Percentiles rank a stretch among this genome's conserved stretches.
These are phyloP conservation scores for Circaetus cinerascens DNA, from an alignment of 2,113 vertebrate species.

Conservation along the genomic window DNA sequence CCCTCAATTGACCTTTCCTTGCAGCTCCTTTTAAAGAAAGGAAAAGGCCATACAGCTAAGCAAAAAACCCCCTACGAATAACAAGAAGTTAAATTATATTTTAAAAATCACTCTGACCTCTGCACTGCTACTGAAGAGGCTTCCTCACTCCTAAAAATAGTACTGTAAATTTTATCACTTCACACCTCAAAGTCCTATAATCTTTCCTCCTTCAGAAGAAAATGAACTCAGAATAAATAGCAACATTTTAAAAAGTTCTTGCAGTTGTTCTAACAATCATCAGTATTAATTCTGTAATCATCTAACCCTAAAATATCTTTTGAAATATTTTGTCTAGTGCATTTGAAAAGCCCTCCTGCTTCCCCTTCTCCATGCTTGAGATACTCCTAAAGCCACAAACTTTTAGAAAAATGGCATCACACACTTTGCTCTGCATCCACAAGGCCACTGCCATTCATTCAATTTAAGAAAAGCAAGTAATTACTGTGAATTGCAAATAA, in stretches of 20 bases:
- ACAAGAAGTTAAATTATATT: neutral
- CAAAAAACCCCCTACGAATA: neutral
- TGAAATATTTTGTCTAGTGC: neutral
- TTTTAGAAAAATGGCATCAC: neutral
- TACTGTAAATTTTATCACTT: neutral
- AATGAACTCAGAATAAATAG: neutral
- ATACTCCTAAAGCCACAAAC: neutral
- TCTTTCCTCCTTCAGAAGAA: neutral
- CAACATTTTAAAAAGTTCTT: neutral
- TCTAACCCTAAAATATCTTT: neutral
- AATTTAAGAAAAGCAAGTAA: neutral
- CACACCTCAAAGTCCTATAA: neutral
- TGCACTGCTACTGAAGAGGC: neutral
- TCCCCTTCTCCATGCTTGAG: neutral
- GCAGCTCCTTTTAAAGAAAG: neutral
- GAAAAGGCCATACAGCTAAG: neutral
- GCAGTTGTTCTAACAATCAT: neutral
- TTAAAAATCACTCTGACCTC: neutral
- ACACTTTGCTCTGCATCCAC: neutral
- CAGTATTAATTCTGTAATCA: neutral
- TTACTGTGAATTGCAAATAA: neutral
- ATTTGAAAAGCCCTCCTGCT: neutral
- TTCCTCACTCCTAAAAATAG: neutral
- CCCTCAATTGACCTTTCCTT: neutral
- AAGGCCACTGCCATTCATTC: neutral